A percentile compares a stretch with the other conserved stretches of the same genome.
Conservation (phyloP, 2,888 invertebrate genomes). For the Metalampra italica region DNA sequence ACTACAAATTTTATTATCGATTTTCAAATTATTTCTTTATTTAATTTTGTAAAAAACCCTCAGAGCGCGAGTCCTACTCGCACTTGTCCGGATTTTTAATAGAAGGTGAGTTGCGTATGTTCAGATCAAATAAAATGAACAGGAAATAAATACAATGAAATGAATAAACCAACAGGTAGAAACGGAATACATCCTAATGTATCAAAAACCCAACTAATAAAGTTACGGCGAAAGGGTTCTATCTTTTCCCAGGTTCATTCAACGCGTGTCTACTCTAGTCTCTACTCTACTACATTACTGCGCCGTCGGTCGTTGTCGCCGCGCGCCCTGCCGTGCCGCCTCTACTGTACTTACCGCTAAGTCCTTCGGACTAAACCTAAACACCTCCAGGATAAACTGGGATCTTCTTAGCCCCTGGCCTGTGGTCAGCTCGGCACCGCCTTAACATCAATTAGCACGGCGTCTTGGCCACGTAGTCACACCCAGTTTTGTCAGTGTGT, state of each 20-base stretch:
- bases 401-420: constrained; percentile 53
- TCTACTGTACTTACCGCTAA: constrained; percentile 42
- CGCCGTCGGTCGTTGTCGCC: constrained; percentile 20
- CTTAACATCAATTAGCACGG: constrained; percentile 58
- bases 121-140: too few relatives aligned
- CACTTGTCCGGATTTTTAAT: too few relatives aligned
- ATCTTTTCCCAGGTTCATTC: not conserved
- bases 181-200: not conserved
- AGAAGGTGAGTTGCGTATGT: too few relatives aligned
- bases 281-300: constrained; percentile 19
- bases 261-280: constrained; percentile 8
- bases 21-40: too few relatives aligned
- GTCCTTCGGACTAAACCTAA: constrained; percentile 35
- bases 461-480: constrained; percentile 25
- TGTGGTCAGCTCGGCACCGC: constrained; percentile 44
- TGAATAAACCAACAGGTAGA: too few relatives aligned
- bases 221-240: not conserved
- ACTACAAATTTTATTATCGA: too few relatives aligned
- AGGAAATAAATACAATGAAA: too few relatives aligned
- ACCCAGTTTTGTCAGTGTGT: not conserved
- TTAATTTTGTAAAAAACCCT: too few relatives aligned
- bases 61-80: too few relatives aligned
- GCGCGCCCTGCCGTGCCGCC: too few relatives aligned
- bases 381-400: constrained; percentile 54
- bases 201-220: not conserved